Percentiles rank a stretch among this genome's conserved stretches.
phyloP scores from a whole-genome alignment of 2,797 vertebrate genomes.

The Phoebastria nigripes region DNA sequence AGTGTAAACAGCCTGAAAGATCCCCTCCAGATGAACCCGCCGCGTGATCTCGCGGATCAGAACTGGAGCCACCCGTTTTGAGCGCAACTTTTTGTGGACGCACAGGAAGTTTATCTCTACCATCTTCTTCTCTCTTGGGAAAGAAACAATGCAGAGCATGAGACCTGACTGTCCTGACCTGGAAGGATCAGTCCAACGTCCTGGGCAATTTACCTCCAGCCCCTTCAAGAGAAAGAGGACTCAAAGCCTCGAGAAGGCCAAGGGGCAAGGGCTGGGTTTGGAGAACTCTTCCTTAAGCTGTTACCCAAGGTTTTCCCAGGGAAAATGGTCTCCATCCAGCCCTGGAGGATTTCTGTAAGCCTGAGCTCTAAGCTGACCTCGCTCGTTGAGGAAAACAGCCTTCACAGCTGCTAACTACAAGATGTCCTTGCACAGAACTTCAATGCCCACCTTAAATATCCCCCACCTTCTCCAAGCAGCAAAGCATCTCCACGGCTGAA shows the following conservation, averaged over 20 bases:
- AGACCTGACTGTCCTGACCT: neutral
- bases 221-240: neutral
- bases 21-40: constrained; percentile 93
- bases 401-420: neutral
- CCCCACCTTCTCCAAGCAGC: neutral
- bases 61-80: constrained; percentile 94
- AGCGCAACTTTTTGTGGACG: constrained; percentile 97
- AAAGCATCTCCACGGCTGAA: neutral
- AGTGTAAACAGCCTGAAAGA: constrained; percentile 98
- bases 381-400: neutral
- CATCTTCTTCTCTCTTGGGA: constrained; percentile 93
- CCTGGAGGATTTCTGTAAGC: neutral
- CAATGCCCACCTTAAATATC: neutral
- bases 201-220: neutral
- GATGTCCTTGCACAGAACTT: neutral
- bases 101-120: constrained; percentile 99
- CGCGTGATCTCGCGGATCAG: constrained; percentile 96
- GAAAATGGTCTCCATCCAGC: neutral
- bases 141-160: neutral
- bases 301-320: neutral
- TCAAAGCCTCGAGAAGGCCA: neutral
- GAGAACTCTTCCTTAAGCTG: neutral
- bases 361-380: neutral
- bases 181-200: neutral
- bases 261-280: neutral